Base-by-base conservation (phyloP, 2,888 invertebrate species). In the Cryptophagus acutangulus region DNA sequence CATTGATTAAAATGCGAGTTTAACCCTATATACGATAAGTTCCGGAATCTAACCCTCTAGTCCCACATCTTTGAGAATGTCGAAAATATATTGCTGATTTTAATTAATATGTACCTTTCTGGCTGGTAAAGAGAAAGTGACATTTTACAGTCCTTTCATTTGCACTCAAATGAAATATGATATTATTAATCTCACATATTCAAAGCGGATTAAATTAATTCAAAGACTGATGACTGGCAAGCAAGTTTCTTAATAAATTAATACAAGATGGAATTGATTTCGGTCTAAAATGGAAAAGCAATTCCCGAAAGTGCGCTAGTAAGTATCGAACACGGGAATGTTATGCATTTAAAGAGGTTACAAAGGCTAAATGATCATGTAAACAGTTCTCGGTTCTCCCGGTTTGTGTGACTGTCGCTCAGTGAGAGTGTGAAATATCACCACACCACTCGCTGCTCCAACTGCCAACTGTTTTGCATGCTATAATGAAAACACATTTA, bases 261-360 rank as follows among this genome's bases (percentile, higher is more conserved):
- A 31, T 31, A 31, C n/a, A 26, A 40, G 36, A 42, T 45, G 33
- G 38, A 40, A 41, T 40, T 41, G 39, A 39, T 41, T 41, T 37
- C 34, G 36, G 16, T 44, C 45, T 43, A 53, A 49, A 55, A 55
- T 51, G 52, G 54, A 51, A 55, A 59, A 53, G 57, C 59, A 62
- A 63, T 62, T 60, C 58, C 52, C 58, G 44, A 57, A 60, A 60
- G 62, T 54, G 52, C 53, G 52, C 51, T 52, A 52, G 55, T 57
- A 57, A 62, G 58, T 54, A 55, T 49, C 49, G 50, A 53, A 53
- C 51, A 50, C 54, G 58, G 49, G 57, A 61, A 62, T 62, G 63
- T 64, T 63, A 65, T 66, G 65, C 66, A 66, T 66, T 66, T 66
- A 66, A 66, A 66, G 61, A 60, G 63, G 59, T 60, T 62, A 59